Evolutionary conservation across 64 coral and sea anemone genomes (phyloP), one percentile per base, ranked within the genome.

Genomic region (Acropora yongei): DNA sequence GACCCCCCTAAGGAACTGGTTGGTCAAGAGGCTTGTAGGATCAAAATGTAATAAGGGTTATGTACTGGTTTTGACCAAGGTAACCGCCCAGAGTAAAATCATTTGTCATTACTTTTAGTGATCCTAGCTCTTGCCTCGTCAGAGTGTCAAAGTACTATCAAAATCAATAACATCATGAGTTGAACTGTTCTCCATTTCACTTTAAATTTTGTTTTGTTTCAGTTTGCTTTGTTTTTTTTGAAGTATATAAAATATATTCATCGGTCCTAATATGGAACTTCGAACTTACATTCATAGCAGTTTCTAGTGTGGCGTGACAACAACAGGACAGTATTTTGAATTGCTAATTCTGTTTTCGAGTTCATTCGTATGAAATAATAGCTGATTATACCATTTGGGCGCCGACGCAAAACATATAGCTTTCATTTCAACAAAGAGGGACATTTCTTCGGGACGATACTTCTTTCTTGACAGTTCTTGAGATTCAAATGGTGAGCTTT

Each of bases 341-440:
- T 85, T 85, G 82, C 82, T 47, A 85, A 85, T 85, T 47, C n/a
- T 85, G 66, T 71, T 84, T 84, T 71, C 17, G 60, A 71, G 82
- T 1, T 20, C 5, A 61, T 41, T 85, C 46, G 2, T 18, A 78
- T 48, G 49, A 85, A 71, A 55, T 55, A 85, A 71, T 85, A 85
- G 18, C 41, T 71, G 65, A 55, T 55, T 71, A 71, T 85, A 85
- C 45, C 41, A 85, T 85, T 85, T 47, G 42, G 14, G 63, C 14
- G 30, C 16, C 8, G 65, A 49, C 82, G 82, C 63, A 4, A 14
- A n/a, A 67, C 16, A 44, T 17, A 5, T 39, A 48, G 44, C 82
- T 68, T 13, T 6, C 7, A 63, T 69, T 85, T 63, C n/a, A 18
- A 8, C 41, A 30, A 16, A 71, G 44, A 4, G 12, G 18, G 44